A percentile compares a stretch with the other conserved stretches of the same genome.
Conservation (phyloP, 2,113 vertebrate genomes). For the Eonycteris spelaea region DNA sequence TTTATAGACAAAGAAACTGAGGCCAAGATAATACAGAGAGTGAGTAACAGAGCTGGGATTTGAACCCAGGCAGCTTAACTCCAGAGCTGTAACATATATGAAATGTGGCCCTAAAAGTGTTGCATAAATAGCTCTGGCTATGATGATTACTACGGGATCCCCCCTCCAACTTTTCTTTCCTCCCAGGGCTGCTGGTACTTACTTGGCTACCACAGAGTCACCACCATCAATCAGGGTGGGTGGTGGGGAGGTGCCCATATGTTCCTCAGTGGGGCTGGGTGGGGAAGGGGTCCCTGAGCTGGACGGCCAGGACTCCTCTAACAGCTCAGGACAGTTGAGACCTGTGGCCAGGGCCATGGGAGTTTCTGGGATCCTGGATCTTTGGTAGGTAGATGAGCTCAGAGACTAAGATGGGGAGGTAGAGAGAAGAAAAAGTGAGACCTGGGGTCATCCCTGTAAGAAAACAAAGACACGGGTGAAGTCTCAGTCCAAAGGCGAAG, state of each 20-base stretch:
- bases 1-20: slow-evolving; percentile 7
- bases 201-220: slow-evolving; percentile 88
- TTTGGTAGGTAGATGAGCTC: slow-evolving; percentile 72
- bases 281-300: slow-evolving; percentile 73
- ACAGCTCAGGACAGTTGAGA: slow-evolving; percentile 68
- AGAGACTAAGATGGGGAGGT: slow-evolving; percentile 69
- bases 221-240: slow-evolving; percentile 39
- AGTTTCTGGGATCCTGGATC: not conserved
- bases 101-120: not conserved
- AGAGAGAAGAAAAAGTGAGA: not conserved
- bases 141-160: not conserved
- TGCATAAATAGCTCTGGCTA: not conserved
- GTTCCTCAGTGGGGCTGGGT: slow-evolving; percentile 52
- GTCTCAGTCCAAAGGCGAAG: not conserved
- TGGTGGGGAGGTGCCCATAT: slow-evolving; percentile 17
- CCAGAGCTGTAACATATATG: not conserved
- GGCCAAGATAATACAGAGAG: not conserved
- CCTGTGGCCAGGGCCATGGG: slow-evolving; percentile 13
- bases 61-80: not conserved
- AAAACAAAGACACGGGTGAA: not conserved
- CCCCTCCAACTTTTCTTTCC: not conserved
- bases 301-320: slow-evolving; percentile 85
- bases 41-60: not conserved
- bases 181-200: slow-evolving; percentile 34
- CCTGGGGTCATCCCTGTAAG: not conserved